Percentiles rank a stretch among this genome's conserved stretches.
These are phyloP conservation scores for Sinodicranocentrus sp. DNA, from an alignment of 2,888 invertebrate species.

Conservation along the genomic window DNA sequence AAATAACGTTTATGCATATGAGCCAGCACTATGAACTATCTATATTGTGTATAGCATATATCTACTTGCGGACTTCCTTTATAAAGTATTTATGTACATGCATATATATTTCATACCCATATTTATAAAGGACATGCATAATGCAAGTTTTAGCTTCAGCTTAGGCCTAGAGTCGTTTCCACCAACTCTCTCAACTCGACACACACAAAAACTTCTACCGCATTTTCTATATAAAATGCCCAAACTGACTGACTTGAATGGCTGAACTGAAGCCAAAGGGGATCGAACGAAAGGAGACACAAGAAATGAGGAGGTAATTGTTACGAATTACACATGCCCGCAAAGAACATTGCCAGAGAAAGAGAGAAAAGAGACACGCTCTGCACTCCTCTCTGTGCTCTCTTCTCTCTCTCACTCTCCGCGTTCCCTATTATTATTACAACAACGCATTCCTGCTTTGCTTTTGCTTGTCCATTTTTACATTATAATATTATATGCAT, in stretches of 20 bases:
- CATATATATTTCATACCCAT: no score
- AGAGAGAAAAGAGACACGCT: slow-evolving; percentile 61
- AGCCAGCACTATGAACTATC: background rate
- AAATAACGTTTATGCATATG: slow-evolving; percentile 35
- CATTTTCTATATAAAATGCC: slow-evolving; percentile 57
- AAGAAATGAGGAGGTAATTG: slow-evolving; percentile 69
- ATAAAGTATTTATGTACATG: background rate
- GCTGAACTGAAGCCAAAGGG: slow-evolving; percentile 66
- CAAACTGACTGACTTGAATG: slow-evolving; percentile 62
- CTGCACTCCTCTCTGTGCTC: slow-evolving; percentile 29
- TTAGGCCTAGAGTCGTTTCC: slow-evolving; percentile 16
- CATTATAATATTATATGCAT: background rate
- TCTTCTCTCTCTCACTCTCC: no score
- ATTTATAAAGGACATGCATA: no score
- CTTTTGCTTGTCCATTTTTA: slow-evolving; percentile 42
- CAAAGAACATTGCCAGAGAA: slow-evolving; percentile 66
- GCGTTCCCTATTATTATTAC: slow-evolving; percentile 31
- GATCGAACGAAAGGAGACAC: slow-evolving; percentile 68
- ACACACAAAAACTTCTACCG: slow-evolving; percentile 32
- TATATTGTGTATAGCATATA: slow-evolving; percentile 7
- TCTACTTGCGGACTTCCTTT: background rate
- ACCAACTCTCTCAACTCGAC: slow-evolving; percentile 41
- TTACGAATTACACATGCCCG: slow-evolving; percentile 69
- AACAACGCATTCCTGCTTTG: slow-evolving; percentile 22
- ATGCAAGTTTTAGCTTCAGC: no score